phyloP scores from a whole-genome alignment of 2,113 vertebrate species.

The Antigone vipio region DNA sequence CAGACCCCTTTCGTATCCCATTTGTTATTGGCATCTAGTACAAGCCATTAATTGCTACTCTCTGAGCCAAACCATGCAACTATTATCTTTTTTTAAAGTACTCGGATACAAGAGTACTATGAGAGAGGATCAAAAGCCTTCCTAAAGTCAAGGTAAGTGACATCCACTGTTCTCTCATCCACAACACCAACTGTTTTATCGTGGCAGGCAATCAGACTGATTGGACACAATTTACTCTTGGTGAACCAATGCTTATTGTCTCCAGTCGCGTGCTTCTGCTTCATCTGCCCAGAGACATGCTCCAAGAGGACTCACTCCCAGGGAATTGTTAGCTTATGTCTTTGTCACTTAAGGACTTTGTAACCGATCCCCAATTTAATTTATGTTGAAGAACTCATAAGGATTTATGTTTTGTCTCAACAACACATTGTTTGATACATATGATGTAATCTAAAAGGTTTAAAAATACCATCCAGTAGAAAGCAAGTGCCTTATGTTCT shows the following conservation, averaged over 20 bases:
- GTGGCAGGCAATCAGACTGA: background rate
- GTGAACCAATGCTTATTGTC: background rate
- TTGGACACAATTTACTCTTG: background rate
- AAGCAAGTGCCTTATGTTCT: background rate
- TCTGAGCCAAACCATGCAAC: background rate
- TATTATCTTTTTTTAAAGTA: background rate
- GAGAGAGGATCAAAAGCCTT: background rate
- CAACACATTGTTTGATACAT: background rate
- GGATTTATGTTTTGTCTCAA: background rate
- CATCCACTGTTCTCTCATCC: background rate
- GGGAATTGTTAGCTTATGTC: background rate
- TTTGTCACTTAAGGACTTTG: background rate
- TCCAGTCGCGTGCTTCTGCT: background rate
- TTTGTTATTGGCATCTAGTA: background rate
- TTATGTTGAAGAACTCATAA: background rate
- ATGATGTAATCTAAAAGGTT: background rate
- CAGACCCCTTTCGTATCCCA: accelerated
- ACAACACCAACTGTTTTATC: background rate
- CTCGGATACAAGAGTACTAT: background rate
- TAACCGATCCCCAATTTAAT: background rate
- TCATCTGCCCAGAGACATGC: background rate
- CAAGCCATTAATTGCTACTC: background rate
- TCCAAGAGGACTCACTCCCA: background rate
- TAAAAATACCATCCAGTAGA: background rate
- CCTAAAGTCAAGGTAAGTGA: background rate